These are phyloP conservation scores for Ormyrus rosae DNA, from an alignment of 2,888 invertebrate genomes.

Conservation along the genomic window DNA sequence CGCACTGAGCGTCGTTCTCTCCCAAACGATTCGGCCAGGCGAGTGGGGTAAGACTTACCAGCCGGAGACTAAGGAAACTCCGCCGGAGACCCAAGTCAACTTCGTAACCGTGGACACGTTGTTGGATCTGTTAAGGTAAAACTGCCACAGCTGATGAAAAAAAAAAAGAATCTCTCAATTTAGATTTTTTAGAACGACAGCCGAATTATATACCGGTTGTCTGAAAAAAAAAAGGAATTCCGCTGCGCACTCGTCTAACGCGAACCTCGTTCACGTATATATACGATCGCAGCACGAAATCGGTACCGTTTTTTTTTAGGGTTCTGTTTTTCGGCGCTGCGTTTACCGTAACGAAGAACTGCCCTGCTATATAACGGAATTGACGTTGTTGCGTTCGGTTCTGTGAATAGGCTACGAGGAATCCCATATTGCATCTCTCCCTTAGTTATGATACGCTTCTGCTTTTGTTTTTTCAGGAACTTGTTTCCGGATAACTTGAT, in stretches of 20 bases:
- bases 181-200: not conserved
- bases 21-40: slow-evolving; percentile 91
- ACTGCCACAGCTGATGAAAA: too few species aligned
- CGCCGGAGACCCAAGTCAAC: slow-evolving; percentile 69
- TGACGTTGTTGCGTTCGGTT: not conserved
- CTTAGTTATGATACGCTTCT: not conserved
- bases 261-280: slow-evolving; percentile 9
- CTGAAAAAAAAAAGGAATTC: not conserved
- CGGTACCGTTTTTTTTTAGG: slow-evolving; percentile 40
- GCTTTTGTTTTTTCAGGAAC: slow-evolving; percentile 76
- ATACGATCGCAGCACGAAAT: slow-evolving; percentile 25
- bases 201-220: too few species aligned
- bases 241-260: not conserved
- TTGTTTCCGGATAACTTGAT: slow-evolving; percentile 93
- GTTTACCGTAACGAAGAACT: slow-evolving; percentile 6
- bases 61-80: not conserved
- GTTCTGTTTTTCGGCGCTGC: slow-evolving; percentile 9
- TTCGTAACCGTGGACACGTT: slow-evolving; percentile 91
- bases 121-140: slow-evolving; percentile 90
- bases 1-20: slow-evolving; percentile 90
- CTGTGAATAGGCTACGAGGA: not conserved
- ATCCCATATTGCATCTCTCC: not conserved
- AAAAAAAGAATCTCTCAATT: not conserved
- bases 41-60: slow-evolving; percentile 60
- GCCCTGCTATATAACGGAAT: slow-evolving; percentile 25